Conservation (phyloP, 2,888 invertebrate species). For the Terebella lapidaria region DNA sequence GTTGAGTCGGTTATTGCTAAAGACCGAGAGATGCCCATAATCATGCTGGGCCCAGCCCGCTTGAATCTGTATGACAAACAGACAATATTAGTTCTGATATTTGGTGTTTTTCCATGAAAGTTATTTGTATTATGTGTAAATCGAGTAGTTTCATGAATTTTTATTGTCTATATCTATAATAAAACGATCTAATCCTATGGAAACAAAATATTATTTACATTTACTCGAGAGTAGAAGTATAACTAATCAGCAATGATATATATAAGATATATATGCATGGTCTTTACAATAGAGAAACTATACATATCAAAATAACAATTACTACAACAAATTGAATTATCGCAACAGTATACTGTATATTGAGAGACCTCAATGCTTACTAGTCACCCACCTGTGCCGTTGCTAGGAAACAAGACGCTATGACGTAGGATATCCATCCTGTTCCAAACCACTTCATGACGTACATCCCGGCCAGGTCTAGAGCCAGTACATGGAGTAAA, state of each 20-base stretch:
- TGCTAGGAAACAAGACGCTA: conserved; percentile 32
- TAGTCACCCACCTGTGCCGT: conserved; percentile 51
- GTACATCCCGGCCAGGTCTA: conserved; percentile 42
- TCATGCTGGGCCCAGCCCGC: conserved; percentile 53
- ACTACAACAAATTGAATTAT: too few relatives aligned
- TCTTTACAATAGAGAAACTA: too few relatives aligned
- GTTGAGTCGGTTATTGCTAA: conserved; percentile 36
- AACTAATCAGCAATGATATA: not conserved
- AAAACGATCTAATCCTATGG: too few relatives aligned
- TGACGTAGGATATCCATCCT: conserved; percentile 37
- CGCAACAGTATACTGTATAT: too few relatives aligned
- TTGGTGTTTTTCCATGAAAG: too few relatives aligned
- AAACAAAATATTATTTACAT: not conserved
- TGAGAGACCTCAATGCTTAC: too few relatives aligned
- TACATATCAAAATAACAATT: too few relatives aligned
- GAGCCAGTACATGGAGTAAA: conserved; percentile 40
- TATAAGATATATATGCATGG: too few relatives aligned
- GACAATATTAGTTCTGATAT: too few relatives aligned
- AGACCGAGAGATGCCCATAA: conserved; percentile 52
- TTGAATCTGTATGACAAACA: conserved; percentile 37
- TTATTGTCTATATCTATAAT: too few relatives aligned
- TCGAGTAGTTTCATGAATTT: too few relatives aligned
- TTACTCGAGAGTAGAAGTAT: not conserved
- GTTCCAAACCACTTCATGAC: conserved; percentile 39
- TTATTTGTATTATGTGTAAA: too few relatives aligned